Base-by-base conservation (phyloP, 2,888 invertebrate species). In the Boloria euphrosyne region DNA sequence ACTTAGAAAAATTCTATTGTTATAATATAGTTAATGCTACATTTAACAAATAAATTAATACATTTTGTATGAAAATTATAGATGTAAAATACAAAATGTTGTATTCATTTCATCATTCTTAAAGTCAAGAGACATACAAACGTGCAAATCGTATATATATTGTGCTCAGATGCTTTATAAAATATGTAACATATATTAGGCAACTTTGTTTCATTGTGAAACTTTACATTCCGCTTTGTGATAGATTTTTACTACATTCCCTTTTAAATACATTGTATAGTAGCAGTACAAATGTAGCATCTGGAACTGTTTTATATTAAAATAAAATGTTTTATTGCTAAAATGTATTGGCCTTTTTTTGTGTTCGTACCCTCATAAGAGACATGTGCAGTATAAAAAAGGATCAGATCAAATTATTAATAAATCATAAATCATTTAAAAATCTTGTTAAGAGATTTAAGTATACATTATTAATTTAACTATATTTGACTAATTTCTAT, bases 271-370 rank as follows among this genome's bases (percentile, higher is more conserved):
- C 64, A 73, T 77, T 77, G 75, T 76, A 79, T 78, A 76, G 77
- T 81, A 81, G 82, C 76, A 80, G 79, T 85, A 84, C 80, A 82
- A 78, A 84, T 74, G 71, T 76, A 75, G 83, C 78, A 78, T 80
- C 80, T 76, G 79, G 79, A 81, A 83, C 80, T 84, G 84, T 88
- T 87, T 88, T 85, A 77, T 83, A 85, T 80, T 83, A 77, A 85
- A 89, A 86, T 86, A 85, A 87, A 89, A 81, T 89, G 88, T 89
- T 87, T 89, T 89, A 90, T 87, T 87, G 88, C 89, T 57, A 63
- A 55, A 14, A 44, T 7, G 16, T 58, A 31, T 49, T 17, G 22
- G 14, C 46, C 27, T 63, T 68, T 47, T 57, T 69, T 22, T n/a
- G 43, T 57, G 44, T 4, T 17, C 4, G 17, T 50, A 50, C 18